phyloP scores from a whole-genome alignment of 2,113 vertebrate species.

The Colaptes auratus region DNA sequence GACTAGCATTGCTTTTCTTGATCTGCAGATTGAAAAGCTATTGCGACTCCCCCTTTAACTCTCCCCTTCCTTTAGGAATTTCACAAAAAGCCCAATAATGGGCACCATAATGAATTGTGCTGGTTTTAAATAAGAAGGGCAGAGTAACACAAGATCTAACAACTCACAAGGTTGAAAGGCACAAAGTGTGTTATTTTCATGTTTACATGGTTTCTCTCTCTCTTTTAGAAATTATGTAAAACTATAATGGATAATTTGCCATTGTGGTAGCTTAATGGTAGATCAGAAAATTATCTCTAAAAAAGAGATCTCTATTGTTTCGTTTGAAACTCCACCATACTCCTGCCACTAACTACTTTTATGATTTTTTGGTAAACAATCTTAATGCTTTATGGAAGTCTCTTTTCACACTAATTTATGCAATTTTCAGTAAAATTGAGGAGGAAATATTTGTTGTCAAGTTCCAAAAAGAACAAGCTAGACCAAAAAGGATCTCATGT shows the following conservation, averaged over 20 bases:
- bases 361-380: background rate
- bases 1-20: constrained; percentile 14
- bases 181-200: background rate
- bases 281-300: background rate
- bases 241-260: background rate
- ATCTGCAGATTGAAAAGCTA: background rate
- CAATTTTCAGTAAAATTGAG: background rate
- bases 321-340: background rate
- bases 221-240: background rate
- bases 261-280: background rate
- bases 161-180: background rate
- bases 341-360: background rate
- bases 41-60: background rate
- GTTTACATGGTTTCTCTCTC: background rate
- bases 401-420: background rate
- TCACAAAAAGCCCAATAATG: constrained; percentile 17
- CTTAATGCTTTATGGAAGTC: background rate
- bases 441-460: background rate
- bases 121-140: background rate
- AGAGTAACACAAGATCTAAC: background rate
- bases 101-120: background rate
- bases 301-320: background rate
- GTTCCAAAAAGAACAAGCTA: background rate
- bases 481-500: background rate
- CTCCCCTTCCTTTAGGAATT: background rate